These are phyloP conservation scores for Micronycteris hirsuta DNA, from an alignment of 2,113 vertebrate species.

Conservation along the genomic window DNA sequence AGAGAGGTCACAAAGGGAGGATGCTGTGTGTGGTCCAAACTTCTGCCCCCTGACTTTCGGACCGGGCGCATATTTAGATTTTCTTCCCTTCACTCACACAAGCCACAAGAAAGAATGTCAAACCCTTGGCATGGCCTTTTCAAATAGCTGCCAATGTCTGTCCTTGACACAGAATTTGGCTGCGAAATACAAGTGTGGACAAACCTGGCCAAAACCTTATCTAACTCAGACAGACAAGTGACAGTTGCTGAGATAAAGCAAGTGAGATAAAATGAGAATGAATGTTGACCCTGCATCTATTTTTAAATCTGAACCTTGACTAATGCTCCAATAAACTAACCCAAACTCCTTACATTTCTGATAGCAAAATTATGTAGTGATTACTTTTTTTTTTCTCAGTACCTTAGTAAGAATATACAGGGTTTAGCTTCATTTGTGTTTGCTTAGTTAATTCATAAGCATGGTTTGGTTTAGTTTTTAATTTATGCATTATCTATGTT, in stretches of 20 bases:
- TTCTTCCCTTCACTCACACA: not conserved
- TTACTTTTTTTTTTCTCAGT: not conserved
- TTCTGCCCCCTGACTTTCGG: not conserved
- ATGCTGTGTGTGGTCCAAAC: not conserved
- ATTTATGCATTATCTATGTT: not conserved
- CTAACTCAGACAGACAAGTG: not conserved
- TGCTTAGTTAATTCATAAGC: not conserved
- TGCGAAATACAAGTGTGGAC: not conserved
- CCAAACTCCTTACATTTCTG: not conserved
- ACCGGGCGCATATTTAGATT: not conserved
- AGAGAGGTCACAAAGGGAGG: not conserved
- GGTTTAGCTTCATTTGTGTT: not conserved
- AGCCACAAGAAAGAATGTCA: not conserved
- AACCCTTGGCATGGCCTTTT: not conserved
- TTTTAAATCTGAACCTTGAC: slow-evolving; percentile 26
- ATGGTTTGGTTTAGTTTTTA: not conserved
- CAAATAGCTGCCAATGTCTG: not conserved
- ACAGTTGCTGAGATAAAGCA: not conserved
- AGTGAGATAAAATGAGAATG: not conserved
- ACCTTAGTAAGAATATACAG: not conserved
- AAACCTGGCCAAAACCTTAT: slow-evolving; percentile 11
- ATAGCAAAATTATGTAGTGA: not conserved
- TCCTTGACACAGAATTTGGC: not conserved
- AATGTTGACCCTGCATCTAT: not conserved
- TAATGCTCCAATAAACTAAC: not conserved